Percentiles rank a stretch among this genome's conserved stretches.
Evolutionary conservation across 2,888 invertebrate species (phyloP).

Genomic region (Thera obeliscata): DNA sequence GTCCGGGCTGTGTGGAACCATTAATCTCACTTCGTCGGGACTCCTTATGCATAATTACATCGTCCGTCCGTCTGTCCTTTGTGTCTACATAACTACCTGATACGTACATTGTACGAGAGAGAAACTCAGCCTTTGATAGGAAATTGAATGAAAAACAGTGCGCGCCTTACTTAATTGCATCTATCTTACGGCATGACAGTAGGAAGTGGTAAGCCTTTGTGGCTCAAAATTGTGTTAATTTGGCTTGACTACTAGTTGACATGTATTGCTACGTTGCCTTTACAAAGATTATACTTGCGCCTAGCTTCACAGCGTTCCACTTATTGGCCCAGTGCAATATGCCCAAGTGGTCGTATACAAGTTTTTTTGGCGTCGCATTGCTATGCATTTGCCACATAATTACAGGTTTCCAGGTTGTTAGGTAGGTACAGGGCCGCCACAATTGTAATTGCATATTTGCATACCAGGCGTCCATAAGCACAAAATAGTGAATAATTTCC

Average conservation of each 20-base stretch:
- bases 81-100: slow-evolving; percentile 29
- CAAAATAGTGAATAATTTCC: not conserved
- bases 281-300: too few species aligned
- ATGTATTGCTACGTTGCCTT: not conserved
- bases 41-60: slow-evolving; percentile 58
- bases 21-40: slow-evolving; percentile 48
- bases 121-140: not conserved
- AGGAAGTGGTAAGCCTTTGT: not conserved
- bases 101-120: slow-evolving; percentile 18
- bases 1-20: slow-evolving; percentile 35
- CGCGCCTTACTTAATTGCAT: slow-evolving; percentile 3
- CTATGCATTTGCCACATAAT: too few species aligned
- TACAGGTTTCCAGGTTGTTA: too few species aligned
- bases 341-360: too few species aligned
- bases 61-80: slow-evolving; percentile 46
- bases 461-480: slow-evolving; percentile 1
- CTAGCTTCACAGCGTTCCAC: too few species aligned
- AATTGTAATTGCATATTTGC: not conserved
- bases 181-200: not conserved
- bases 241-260: not conserved
- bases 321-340: too few species aligned
- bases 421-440: too few species aligned
- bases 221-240: not conserved
- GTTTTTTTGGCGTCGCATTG: too few species aligned
- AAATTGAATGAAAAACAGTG: slow-evolving; percentile 10